Conservation (phyloP, 2,113 vertebrate species). For the Geothlypis trichas region DNA sequence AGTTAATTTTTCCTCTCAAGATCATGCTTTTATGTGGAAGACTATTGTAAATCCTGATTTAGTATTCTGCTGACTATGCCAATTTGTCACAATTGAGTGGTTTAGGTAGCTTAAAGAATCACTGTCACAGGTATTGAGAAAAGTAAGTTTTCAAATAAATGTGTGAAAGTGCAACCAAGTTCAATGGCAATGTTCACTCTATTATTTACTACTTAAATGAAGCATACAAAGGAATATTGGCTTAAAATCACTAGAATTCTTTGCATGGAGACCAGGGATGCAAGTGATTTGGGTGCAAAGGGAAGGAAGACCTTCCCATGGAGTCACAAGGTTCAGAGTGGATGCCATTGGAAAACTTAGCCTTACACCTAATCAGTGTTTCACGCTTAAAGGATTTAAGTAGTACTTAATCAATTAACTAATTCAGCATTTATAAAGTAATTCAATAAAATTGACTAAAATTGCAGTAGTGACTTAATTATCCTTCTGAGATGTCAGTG, state of each 20-base stretch:
- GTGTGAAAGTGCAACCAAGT: background rate
- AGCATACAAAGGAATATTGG: background rate
- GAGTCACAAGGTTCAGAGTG: background rate
- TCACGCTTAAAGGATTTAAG: background rate
- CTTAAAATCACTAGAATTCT: background rate
- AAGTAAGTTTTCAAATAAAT: background rate
- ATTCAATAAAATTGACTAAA: background rate
- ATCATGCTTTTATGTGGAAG: background rate
- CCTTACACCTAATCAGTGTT: accelerated
- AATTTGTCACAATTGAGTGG: background rate
- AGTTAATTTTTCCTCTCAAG: background rate
- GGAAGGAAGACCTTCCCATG: background rate
- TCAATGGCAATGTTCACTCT: background rate
- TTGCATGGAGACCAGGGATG: background rate
- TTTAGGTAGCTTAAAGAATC: background rate
- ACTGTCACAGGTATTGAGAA: background rate
- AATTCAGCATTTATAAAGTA: background rate
- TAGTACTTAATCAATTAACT: background rate
- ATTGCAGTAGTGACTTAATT: background rate
- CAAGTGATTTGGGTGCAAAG: background rate
- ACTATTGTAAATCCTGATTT: background rate
- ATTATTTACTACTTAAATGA: background rate
- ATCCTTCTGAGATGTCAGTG: background rate
- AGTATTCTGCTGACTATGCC: background rate
- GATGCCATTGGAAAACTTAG: background rate